Conservation (phyloP, 1,140 invertebrate genomes). For the Mercenaria mercenaria region DNA sequence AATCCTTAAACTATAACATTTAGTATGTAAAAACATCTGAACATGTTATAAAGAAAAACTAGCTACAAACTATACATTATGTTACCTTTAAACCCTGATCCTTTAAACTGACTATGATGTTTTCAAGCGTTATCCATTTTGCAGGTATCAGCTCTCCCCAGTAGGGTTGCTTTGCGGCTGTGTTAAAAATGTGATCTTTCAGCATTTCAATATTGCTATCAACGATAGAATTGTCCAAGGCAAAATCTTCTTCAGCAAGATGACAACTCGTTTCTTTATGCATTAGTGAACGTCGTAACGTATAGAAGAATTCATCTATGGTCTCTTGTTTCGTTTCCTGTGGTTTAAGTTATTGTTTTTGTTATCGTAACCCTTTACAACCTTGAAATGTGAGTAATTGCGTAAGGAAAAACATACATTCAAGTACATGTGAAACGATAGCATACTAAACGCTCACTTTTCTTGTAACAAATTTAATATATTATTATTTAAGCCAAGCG, state of each 20-base stretch:
- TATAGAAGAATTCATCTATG: not conserved
- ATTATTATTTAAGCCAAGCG: too few relatives aligned
- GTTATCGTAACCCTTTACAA: too few relatives aligned
- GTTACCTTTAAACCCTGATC: not conserved
- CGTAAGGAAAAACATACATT: too few relatives aligned
- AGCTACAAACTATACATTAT: not conserved
- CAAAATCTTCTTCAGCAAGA: not conserved
- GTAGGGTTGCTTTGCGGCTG: not conserved
- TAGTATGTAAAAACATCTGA: too few relatives aligned
- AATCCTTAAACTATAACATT: too few relatives aligned
- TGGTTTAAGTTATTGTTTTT: too few relatives aligned
- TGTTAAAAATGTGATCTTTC: not conserved
- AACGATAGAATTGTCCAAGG: not conserved
- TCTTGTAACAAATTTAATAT: too few relatives aligned
- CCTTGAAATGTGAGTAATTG: too few relatives aligned
- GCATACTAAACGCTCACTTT: too few relatives aligned
- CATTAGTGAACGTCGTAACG: not conserved
- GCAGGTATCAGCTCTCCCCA: conserved; percentile 19
- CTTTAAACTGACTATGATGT: not conserved
- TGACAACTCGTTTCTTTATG: not conserved
- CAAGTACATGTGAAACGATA: too few relatives aligned
- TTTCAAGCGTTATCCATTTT: conserved; percentile 3
- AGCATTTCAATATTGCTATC: not conserved
- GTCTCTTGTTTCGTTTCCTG: not conserved
- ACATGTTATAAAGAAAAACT: too few relatives aligned